Evolutionary conservation across 1,140 invertebrate genomes (phyloP), one percentile per base, ranked within the genome.

Genomic region (Lerema accius): DNA sequence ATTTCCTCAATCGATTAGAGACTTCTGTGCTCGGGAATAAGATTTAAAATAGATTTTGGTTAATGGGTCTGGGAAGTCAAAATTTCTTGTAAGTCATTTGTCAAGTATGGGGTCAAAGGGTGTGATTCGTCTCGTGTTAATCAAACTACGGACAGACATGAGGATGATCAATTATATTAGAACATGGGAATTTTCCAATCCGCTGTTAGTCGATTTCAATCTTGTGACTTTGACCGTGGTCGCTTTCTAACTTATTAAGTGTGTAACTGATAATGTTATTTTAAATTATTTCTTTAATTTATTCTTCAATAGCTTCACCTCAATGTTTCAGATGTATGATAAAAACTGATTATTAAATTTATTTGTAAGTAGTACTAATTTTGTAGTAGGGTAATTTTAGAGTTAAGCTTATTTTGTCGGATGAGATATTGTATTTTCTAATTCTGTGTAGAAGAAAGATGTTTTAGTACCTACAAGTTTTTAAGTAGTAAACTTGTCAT

Each of bases 51-150:
- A 13, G 13, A 2, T 4, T 26, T n/a, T 16, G 4, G 1, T 3
- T 15, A 26, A 10, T 26, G 11, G 43, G 40, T 50, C 23, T 50
- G 32, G 32, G 55, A 59, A 62, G 37, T 63, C 23, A 51, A 66
- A 64, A 71, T 58, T 68, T 67, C 56, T 46, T 71, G 40, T 69
- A 62, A 73, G 71, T 75, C 76, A 80, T 80, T 79, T 78, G 78
- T 83, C 76, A 80, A 71, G 65, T 42, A 53, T 40, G 17, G 55
- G 80, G 78, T 80, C 80, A 77, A 71, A 76, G 76, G 72, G 71
- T 73, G 69, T 67, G 75, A 80, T 76, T 68, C 73, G 73, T 75
- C 71, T 76, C 70, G 61, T 73, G 69, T 70, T 79, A 77, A 82
- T 82, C 76, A 79, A 79, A 71, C 59, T 50, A 76, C 65, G 48